Conservation (phyloP, 1,140 invertebrate genomes). For the Ylistrum balloti region DNA sequence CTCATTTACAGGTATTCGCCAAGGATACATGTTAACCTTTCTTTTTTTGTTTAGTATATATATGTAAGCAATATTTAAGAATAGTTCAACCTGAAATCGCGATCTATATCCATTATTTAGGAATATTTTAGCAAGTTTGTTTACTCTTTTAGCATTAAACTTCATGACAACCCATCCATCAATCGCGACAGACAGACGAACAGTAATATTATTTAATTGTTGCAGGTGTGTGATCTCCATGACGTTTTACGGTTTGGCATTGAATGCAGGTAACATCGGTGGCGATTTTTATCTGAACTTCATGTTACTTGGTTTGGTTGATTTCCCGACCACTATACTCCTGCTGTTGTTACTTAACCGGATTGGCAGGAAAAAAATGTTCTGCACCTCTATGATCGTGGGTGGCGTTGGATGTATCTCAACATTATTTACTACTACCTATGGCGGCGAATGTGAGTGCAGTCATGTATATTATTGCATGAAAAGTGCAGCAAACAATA, state of each 20-base stretch:
- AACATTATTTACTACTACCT: slow-evolving; percentile 65
- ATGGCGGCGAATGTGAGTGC: slow-evolving; percentile 50
- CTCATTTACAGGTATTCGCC: too few relatives aligned
- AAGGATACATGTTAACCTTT: too few relatives aligned
- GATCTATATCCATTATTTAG: too few relatives aligned
- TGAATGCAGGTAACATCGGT: slow-evolving; percentile 73
- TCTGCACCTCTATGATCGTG: slow-evolving; percentile 66
- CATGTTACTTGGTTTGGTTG: slow-evolving; percentile 85
- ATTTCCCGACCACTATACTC: slow-evolving; percentile 89
- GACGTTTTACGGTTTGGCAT: slow-evolving; percentile 83
- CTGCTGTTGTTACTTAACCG: slow-evolving; percentile 81
- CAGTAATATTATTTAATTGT: too few relatives aligned
- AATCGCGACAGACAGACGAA: too few relatives aligned
- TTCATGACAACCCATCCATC: too few relatives aligned
- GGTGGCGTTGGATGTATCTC: slow-evolving; percentile 68
- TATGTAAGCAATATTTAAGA: too few relatives aligned
- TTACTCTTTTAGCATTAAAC: too few relatives aligned
- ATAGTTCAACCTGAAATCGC: too few relatives aligned
- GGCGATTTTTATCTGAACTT: slow-evolving; percentile 76
- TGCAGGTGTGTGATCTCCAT: slow-evolving; percentile 71
- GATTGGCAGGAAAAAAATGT: slow-evolving; percentile 67
- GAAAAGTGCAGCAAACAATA: too few relatives aligned
- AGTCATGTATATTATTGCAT: not conserved
- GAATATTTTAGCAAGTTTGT: too few relatives aligned
- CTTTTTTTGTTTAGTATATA: too few relatives aligned